Evolutionary conservation across 2,113 vertebrate genomes (phyloP).

Genomic region (Isurus oxyrinchus): DNA sequence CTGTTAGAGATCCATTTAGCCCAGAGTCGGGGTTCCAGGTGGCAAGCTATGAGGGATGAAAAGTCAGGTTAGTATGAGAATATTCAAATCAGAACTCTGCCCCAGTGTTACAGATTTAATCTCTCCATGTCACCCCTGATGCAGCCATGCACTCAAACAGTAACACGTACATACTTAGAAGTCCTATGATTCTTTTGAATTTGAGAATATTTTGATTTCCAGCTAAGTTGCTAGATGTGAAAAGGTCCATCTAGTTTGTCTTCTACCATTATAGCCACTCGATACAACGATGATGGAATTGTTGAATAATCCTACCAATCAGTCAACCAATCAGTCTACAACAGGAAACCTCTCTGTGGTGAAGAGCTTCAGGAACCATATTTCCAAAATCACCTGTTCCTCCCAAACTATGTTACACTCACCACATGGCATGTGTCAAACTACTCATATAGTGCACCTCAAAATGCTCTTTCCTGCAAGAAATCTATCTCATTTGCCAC

Average conservation of each 20-base stretch:
- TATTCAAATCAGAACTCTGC: not conserved
- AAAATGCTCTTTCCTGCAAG: not conserved
- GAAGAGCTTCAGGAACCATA: not conserved
- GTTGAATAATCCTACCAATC: not conserved
- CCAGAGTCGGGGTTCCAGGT: conserved; percentile 92
- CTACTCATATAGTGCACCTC: not conserved
- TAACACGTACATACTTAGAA: not conserved
- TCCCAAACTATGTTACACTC: not conserved
- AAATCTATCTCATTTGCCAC: not conserved
- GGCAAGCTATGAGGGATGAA: conserved; percentile 72
- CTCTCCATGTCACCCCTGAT: not conserved
- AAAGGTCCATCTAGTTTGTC: not conserved
- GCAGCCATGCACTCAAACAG: not conserved
- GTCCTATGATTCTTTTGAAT: not conserved
- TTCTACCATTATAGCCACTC: not conserved
- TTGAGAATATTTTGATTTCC: not conserved
- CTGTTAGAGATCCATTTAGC: conserved; percentile 87
- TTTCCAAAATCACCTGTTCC: not conserved
- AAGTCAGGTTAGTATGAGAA: not conserved
- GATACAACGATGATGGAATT: not conserved
- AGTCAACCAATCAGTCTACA: not conserved
- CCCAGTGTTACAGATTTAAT: not conserved
- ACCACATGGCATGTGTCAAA: not conserved
- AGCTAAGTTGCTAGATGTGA: not conserved
- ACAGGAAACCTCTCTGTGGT: not conserved